Evolutionary conservation across 2,113 vertebrate genomes (phyloP).

Genomic region (Sarotherodon lohbergeri): DNA sequence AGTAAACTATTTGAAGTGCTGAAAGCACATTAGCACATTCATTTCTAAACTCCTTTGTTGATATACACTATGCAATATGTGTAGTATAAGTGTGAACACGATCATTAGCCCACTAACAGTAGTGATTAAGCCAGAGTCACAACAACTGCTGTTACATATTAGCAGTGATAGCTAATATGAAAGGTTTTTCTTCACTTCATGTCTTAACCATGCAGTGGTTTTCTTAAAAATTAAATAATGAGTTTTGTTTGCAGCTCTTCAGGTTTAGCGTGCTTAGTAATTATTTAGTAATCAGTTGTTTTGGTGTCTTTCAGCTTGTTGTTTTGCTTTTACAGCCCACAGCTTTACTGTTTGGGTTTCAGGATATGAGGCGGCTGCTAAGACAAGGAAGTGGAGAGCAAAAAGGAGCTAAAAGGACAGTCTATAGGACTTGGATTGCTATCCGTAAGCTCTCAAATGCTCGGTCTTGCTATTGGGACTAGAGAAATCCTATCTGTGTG

Average conservation of each 20-base stretch:
- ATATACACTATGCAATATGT: neutral
- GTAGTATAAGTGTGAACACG: neutral
- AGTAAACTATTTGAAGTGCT: neutral
- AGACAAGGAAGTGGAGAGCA: neutral
- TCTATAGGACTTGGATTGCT: neutral
- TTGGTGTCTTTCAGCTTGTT: neutral
- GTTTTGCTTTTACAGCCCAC: neutral
- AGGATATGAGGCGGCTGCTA: neutral
- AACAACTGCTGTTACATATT: neutral
- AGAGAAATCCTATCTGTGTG: neutral
- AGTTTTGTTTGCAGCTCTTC: neutral
- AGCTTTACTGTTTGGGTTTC: neutral
- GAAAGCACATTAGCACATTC: neutral
- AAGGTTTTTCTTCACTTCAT: neutral
- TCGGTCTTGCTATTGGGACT: rapidly evolving
- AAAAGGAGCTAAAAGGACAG: neutral
- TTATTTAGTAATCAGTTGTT: neutral
- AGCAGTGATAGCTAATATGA: neutral
- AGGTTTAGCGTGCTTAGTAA: neutral
- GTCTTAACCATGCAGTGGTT: neutral
- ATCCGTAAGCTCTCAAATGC: neutral
- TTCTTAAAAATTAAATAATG: neutral
- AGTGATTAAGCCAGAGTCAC: neutral
- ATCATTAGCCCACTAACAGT: neutral
- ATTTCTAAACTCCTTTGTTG: neutral